phyloP scores from a whole-genome alignment of 2,888 invertebrate genomes.

The Drosophila phalerata region DNA sequence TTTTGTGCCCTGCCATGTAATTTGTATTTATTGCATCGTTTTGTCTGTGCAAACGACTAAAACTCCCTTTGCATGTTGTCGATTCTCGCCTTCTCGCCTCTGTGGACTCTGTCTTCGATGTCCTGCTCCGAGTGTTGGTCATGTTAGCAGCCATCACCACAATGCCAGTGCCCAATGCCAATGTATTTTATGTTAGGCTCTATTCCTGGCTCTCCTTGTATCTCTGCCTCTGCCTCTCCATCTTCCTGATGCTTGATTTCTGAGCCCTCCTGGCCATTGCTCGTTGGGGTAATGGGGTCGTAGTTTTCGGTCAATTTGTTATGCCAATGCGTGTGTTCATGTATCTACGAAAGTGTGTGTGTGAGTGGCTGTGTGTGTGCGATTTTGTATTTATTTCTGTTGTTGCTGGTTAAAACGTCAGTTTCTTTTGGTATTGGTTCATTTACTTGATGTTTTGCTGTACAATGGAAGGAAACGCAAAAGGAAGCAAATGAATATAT shows the following conservation, averaged over 20 bases:
- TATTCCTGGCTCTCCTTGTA: not conserved
- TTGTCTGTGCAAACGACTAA: constrained; percentile 81
- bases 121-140: constrained; percentile 2
- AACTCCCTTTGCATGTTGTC: constrained; percentile 82
- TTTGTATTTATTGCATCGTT: constrained; percentile 84
- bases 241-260: constrained; percentile 69
- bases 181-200: constrained; percentile 69
- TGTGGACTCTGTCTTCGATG: not conserved
- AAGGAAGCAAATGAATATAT: not conserved
- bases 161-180: constrained; percentile 42
- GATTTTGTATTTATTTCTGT: constrained; percentile 42
- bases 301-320: constrained; percentile 83
- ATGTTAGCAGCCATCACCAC: constrained; percentile 8
- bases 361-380: constrained; percentile 22
- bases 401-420: constrained; percentile 72
- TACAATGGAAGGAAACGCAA: constrained; percentile 36
- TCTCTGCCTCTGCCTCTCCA: constrained; percentile 31
- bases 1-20: constrained; percentile 77
- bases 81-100: constrained; percentile 49
- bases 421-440: constrained; percentile 70
- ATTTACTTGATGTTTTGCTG: constrained; percentile 69
- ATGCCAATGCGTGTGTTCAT: constrained; percentile 57
- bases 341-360: not conserved
- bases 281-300: constrained; percentile 76
- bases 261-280: constrained; percentile 54